Evolutionary conservation across 2,113 vertebrate species (phyloP), one percentile per base, ranked within the genome.

Genomic region (Platysteira castanea): DNA sequence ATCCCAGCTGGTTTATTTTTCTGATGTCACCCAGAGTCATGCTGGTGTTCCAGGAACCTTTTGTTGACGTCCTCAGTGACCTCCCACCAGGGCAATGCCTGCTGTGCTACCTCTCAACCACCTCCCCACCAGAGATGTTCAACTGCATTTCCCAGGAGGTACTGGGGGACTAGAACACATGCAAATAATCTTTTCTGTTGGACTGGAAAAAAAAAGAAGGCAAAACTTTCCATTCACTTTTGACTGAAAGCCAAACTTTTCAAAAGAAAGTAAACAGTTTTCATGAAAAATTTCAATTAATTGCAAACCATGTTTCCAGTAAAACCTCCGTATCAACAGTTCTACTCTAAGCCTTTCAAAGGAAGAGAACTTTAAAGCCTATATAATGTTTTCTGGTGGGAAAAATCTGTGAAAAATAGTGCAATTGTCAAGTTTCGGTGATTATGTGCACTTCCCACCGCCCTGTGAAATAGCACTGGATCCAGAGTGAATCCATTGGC

Each of bases 381-480:
- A 24, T 30, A 22, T 74, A 28, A 54, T 63, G 23, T 73, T 94
- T 90, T 88, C 79, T 89, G 63, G 30, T 83, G 83, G 71, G 89
- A 96, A 94, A 90, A 90, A 88, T 56, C 61, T 54, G 60, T 80
- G 80, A 90, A 84, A 96, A 92, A 85, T 68, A 7, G 20, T 90
- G 10, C 24, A 27, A 69, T 77, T 81, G 73, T 90, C 76, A 84
- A 54, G 37, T 74, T 95, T 90, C 0, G 1, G 52, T 81, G 73
- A 68, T 84, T 90, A 71, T 49, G 39, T 91, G 67, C 27, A 41
- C n/a, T 84, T 93, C 49, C 50, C 35, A 35, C 41, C 0, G 0
- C 31, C 9, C 60, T 81, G 41, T 0, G 2, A 85, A 94, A 93
- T 10, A 91, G 9, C 37, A 12, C 28, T 54, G 54, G 37, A 50